These are phyloP conservation scores for Eclectus roratus DNA, from an alignment of 2,113 vertebrate genomes.

Conservation along the genomic window DNA sequence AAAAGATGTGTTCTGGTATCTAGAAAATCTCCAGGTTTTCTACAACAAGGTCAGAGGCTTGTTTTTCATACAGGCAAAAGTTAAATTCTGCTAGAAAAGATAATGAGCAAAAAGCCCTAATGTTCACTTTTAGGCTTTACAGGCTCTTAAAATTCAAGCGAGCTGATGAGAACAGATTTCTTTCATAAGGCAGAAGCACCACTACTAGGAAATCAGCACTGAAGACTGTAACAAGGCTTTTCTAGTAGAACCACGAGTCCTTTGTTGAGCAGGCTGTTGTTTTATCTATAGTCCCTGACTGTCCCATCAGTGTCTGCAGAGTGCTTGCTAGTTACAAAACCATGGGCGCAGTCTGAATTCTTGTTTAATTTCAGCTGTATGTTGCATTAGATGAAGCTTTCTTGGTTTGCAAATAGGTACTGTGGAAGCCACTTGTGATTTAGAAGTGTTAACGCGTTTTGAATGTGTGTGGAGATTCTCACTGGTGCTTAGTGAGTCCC, in stretches of 20 bases:
- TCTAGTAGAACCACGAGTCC: fast-evolving
- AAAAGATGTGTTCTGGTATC: background rate
- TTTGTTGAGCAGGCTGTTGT: background rate
- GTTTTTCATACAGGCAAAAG: background rate
- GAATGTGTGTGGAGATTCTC: background rate
- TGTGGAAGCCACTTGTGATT: background rate
- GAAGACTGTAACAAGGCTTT: background rate
- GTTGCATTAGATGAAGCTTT: background rate
- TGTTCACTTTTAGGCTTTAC: background rate
- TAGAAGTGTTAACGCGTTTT: background rate
- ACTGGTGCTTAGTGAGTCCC: background rate
- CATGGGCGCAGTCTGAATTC: fast-evolving
- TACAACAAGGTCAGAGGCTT: background rate
- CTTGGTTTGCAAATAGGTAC: background rate
- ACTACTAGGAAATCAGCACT: background rate
- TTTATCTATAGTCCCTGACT: background rate
- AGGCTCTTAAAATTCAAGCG: background rate
- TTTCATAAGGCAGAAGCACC: background rate
- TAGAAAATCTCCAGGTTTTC: background rate
- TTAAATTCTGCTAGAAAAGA: background rate
- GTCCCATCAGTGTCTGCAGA: background rate
- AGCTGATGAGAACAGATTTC: background rate
- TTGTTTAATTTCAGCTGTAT: background rate
- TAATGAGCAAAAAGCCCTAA: background rate
- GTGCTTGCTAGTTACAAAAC: background rate